phyloP scores from a whole-genome alignment of 2,113 vertebrate genomes.

The Propithecus coquereli region DNA sequence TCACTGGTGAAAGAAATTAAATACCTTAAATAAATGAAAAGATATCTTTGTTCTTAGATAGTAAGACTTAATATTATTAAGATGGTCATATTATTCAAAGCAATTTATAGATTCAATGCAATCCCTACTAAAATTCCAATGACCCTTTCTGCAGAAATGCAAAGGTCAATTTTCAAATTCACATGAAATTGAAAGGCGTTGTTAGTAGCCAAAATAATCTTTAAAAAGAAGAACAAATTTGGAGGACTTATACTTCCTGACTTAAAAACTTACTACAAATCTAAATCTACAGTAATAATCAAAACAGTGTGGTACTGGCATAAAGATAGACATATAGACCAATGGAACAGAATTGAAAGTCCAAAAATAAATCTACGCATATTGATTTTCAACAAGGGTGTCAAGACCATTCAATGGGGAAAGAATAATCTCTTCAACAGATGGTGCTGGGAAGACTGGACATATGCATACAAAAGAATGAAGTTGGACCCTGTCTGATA shows the following conservation, averaged over 20 bases:
- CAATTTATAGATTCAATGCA: background rate
- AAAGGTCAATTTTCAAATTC: background rate
- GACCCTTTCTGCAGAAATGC: background rate
- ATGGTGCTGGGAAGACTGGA: background rate
- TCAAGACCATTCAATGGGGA: background rate
- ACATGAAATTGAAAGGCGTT: background rate
- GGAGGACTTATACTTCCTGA: background rate
- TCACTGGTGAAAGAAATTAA: background rate
- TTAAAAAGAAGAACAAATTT: background rate
- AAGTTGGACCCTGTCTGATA: background rate
- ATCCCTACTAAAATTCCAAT: background rate
- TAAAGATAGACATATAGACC: background rate
- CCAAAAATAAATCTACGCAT: background rate
- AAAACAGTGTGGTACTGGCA: background rate
- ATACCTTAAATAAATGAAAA: background rate
- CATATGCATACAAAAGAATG: background rate
- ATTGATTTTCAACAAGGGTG: background rate
- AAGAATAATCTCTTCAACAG: background rate
- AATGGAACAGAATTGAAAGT: background rate
- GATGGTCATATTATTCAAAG: background rate
- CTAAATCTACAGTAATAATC: background rate
- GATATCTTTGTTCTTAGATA: background rate
- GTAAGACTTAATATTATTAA: background rate
- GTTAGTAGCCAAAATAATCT: background rate
- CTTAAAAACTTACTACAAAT: background rate